Evolutionary conservation across 2,113 vertebrate genomes (phyloP), one percentile per base, ranked within the genome.

Genomic region (Bubo bubo): DNA sequence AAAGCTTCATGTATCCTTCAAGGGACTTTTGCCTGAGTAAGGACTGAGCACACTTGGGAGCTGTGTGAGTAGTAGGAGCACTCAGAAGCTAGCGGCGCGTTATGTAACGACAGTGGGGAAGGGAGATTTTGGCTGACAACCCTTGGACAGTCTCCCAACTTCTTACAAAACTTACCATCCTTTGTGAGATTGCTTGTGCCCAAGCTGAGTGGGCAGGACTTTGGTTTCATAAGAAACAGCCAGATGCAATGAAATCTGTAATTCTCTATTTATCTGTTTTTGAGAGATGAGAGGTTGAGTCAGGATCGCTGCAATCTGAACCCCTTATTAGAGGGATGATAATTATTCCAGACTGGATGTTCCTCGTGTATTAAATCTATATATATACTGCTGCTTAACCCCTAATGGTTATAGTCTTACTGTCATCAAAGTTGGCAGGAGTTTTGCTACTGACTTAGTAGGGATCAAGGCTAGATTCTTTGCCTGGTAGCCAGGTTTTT

Each of bases 341-440:
- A 95, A 75, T 93, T 89, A 90, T 85, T 96, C 28, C 70, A 79
- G 43, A 79, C 7, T 85, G 60, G 75, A 55, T 60, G 70, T 72
- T 89, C 16, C 70, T 87, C 1, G 11, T 93, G 8, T 49, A 52
- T 91, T 91, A 66, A 50, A 83, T 72, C 37, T 93, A 41, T 72
- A 43, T 73, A 68, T 70, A 62, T 32, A 63, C 28, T 67, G 41
- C 47, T 71, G 60, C 37, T 89, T 95, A 85, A 87, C 87, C 77
- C 60, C 45, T 75, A 62, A 32, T 41, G 30, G 7, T 30, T 81
- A 27, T 34, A 87, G 41, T 28, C 27, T 74, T 62, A 71, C 32
- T 56, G 83, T 85, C 73, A 37, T 64, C 70, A 79, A 93, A 92
- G 58, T 39, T 93, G 85, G 66, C 83, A 92, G 55, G 35, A 88